A percentile compares a stretch with the other conserved stretches of the same genome.
These are phyloP conservation scores for Pyrrhosoma nymphula DNA, from an alignment of 2,888 invertebrate genomes.

Conservation along the genomic window DNA sequence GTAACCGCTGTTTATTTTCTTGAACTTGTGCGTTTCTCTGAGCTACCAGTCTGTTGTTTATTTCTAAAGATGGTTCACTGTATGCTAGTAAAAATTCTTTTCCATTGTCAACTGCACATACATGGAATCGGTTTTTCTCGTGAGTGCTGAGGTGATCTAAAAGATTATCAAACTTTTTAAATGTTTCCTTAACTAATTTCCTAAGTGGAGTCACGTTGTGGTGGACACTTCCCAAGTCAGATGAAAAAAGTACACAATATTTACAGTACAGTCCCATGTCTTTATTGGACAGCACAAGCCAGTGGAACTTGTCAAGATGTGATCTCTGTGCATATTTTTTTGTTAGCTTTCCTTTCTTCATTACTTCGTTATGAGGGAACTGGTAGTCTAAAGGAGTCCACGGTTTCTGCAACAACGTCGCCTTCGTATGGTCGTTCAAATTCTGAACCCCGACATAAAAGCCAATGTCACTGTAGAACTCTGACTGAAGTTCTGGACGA, in stretches of 20 bases:
- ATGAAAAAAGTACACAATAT: slow-evolving; percentile 69
- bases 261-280: slow-evolving; percentile 71
- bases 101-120: no score
- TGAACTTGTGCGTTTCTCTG: no score
- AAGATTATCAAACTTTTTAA: background rate
- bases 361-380: slow-evolving; percentile 69
- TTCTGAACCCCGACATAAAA: slow-evolving; percentile 24
- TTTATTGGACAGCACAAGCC: slow-evolving; percentile 71
- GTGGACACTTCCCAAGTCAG: background rate
- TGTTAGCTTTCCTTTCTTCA: slow-evolving; percentile 68
- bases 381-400: slow-evolving; percentile 70
- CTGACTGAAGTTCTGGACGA: background rate
- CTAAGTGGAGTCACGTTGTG: background rate
- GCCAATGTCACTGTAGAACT: slow-evolving; percentile 61
- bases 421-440: slow-evolving; percentile 65
- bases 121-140: slow-evolving; percentile 72
- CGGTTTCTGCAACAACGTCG: slow-evolving; percentile 67
- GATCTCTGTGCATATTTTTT: slow-evolving; percentile 71
- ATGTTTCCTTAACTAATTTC: background rate
- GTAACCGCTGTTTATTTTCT: no score
- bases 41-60: no score
- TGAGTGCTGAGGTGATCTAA: background rate
- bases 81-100: no score
- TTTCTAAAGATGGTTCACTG: no score
- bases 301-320: slow-evolving; percentile 71